Conservation (phyloP, 2,113 vertebrate species). For the Stegastes partitus region DNA sequence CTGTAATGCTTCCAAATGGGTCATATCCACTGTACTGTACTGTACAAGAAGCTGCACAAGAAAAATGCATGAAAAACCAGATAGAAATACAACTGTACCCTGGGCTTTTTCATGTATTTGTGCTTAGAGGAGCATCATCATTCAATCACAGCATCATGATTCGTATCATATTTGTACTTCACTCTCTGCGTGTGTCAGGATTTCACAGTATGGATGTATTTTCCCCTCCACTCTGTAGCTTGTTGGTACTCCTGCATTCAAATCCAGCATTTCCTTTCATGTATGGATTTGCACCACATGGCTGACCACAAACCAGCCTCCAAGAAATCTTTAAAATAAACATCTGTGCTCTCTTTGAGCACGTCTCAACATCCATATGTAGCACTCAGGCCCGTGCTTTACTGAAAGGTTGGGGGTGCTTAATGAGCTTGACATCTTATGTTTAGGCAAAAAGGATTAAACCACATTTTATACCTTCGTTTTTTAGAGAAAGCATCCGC, state of each 20-base stretch:
- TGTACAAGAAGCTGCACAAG: too few species aligned
- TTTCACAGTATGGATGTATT: slow-evolving; percentile 6
- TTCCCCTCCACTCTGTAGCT: slow-evolving; percentile 22
- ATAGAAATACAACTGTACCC: neutral
- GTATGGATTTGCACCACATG: slow-evolving; percentile 75
- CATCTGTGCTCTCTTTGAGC: slow-evolving; percentile 77
- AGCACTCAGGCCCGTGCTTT: slow-evolving; percentile 45
- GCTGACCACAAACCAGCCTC: slow-evolving; percentile 79
- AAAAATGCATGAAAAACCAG: slow-evolving; percentile 4
- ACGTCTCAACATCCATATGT: slow-evolving; percentile 66
- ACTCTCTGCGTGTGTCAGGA: slow-evolving; percentile 13
- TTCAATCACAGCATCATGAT: slow-evolving; percentile 1
- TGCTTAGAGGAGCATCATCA: slow-evolving; percentile 4
- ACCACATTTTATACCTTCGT: slow-evolving; percentile 67
- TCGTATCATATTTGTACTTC: slow-evolving; percentile 23
- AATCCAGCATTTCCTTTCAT: slow-evolving; percentile 80
- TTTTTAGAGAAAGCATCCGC: slow-evolving; percentile 65
- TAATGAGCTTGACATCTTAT: slow-evolving; percentile 63
- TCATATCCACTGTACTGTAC: neutral
- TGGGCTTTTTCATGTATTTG: neutral
- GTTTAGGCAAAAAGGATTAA: slow-evolving; percentile 73
- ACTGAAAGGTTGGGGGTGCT: slow-evolving; percentile 46
- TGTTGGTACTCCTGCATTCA: slow-evolving; percentile 67
- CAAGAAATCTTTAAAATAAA: slow-evolving; percentile 83
- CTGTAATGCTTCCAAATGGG: neutral